Conservation (phyloP, 2,888 invertebrate genomes). For the Oasisia sp. region DNA sequence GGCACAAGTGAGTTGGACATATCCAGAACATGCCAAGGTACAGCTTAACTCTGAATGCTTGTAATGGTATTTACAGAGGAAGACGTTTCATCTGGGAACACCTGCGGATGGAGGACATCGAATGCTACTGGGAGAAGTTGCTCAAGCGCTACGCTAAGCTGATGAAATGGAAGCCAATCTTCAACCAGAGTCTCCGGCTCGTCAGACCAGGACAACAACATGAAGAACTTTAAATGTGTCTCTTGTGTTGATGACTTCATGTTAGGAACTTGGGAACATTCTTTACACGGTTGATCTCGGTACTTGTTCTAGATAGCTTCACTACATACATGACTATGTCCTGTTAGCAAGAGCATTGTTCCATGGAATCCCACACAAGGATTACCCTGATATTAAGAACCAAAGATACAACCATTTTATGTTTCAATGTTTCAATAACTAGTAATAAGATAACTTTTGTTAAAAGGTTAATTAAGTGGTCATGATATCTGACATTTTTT, state of each 20-base stretch:
- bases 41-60: not conserved
- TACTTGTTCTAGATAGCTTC: not conserved
- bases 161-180: slow-evolving; percentile 67
- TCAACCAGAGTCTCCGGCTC: not conserved
- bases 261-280: not conserved
- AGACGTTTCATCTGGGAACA: slow-evolving; percentile 85
- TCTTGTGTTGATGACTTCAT: not conserved
- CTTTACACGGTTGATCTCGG: not conserved
- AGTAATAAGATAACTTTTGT: not conserved
- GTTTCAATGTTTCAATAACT: not conserved
- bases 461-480: not conserved
- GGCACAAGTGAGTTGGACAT: not conserved
- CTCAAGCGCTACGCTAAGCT: slow-evolving; percentile 80
- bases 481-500: not conserved
- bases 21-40: not conserved
- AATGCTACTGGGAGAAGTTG: slow-evolving; percentile 87
- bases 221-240: not conserved
- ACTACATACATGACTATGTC: not conserved
- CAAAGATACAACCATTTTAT: not conserved
- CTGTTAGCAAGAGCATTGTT: not conserved
- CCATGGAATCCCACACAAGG: not conserved
- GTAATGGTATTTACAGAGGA: slow-evolving; percentile 70
- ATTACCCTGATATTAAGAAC: not conserved
- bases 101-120: slow-evolving; percentile 82
- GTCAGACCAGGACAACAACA: not conserved